phyloP scores from a whole-genome alignment of 2,888 invertebrate genomes.

The Nasonia oneida region DNA sequence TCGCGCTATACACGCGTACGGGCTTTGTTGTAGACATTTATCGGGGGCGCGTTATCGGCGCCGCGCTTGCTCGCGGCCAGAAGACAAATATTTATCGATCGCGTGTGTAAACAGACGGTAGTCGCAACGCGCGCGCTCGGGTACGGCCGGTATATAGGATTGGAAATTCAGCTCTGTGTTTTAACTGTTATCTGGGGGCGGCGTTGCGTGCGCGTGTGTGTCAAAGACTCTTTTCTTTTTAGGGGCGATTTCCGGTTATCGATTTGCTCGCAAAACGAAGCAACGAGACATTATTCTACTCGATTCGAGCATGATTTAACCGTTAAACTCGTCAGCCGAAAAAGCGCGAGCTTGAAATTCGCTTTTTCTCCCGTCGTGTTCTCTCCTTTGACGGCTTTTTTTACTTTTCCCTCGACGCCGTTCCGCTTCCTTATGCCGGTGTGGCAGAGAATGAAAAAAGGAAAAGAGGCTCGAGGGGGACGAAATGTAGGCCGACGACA shows the following conservation, averaged over 20 bases:
- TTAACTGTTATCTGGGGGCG: constrained; percentile 7
- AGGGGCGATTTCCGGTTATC: constrained; percentile 1
- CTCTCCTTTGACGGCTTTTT: background rate
- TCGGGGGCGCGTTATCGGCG: constrained; percentile 35
- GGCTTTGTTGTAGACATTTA: constrained; percentile 33
- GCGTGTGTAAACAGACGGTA: constrained; percentile 26
- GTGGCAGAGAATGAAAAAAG: background rate
- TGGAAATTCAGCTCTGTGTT: constrained; percentile 7
- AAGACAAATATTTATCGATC: constrained; percentile 59
- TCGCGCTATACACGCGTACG: background rate
- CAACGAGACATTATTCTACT: too few species aligned
- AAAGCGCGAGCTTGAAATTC: too few species aligned
- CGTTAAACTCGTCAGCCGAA: too few species aligned
- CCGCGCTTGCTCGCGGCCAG: constrained; percentile 34
- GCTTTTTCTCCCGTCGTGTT: background rate
- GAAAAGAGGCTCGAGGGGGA: background rate
- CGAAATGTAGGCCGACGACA: constrained; percentile 35
- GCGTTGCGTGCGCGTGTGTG: background rate
- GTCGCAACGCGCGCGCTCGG: background rate
- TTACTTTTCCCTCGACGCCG: background rate
- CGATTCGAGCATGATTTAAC: too few species aligned
- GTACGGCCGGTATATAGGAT: background rate
- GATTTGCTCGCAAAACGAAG: background rate
- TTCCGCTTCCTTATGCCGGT: constrained; percentile 19
- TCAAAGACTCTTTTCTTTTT: background rate